These are phyloP conservation scores for Athetis lepigone DNA, from an alignment of 2,888 invertebrate species.

Conservation along the genomic window DNA sequence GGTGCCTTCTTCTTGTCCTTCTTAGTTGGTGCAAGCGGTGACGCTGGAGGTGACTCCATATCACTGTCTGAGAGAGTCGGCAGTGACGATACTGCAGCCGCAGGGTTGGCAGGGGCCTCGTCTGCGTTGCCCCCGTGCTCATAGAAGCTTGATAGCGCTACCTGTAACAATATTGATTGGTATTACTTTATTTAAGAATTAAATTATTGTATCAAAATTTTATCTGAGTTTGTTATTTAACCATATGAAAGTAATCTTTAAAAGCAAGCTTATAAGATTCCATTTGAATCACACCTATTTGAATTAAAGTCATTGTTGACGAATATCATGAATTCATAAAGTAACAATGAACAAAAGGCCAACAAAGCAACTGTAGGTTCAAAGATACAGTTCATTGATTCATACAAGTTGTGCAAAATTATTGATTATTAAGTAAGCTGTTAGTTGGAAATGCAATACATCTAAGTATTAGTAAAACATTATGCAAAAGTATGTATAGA, in stretches of 20 bases:
- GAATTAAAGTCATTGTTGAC: conserved; percentile 1
- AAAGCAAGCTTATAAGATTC: conserved; percentile 21
- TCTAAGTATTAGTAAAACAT: background rate
- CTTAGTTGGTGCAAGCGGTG: conserved; percentile 73
- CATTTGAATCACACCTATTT: background rate
- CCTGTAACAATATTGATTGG: conserved; percentile 80
- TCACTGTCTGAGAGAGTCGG: conserved; percentile 83
- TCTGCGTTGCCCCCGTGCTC: conserved; percentile 92
- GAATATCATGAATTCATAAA: background rate
- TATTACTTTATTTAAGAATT: too few species aligned
- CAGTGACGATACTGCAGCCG: conserved; percentile 70
- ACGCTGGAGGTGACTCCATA: conserved; percentile 83
- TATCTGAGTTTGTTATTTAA: too few species aligned
- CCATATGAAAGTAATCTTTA: background rate
- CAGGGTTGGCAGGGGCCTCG: conserved; percentile 76
- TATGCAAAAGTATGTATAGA: background rate
- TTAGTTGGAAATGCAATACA: conserved; percentile 4
- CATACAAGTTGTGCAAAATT: background rate
- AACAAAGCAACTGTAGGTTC: conserved; percentile 22
- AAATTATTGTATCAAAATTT: background rate
- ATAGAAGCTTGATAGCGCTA: conserved; percentile 95
- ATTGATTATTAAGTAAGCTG: conserved; percentile 6
- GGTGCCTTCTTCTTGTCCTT: conserved; percentile 81
- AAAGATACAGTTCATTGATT: background rate
- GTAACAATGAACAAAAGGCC: conserved; percentile 24